Evolutionary conservation across 2,797 vertebrate genomes (phyloP).

Genomic region (Alouatta caraya): DNA sequence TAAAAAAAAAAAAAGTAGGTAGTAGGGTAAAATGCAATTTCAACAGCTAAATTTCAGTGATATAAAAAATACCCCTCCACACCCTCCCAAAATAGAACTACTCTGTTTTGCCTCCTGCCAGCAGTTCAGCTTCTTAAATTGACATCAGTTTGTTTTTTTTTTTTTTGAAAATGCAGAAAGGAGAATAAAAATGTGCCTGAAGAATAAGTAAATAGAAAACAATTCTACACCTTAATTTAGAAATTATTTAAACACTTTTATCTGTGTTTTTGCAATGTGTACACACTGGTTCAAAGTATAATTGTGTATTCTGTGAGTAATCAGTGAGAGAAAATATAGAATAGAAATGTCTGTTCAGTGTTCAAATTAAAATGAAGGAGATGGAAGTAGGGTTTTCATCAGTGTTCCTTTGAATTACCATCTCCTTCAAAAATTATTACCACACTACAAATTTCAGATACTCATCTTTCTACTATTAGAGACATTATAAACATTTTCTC

Average conservation of each 20-base stretch:
- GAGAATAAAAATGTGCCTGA: background rate
- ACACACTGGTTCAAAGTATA: background rate
- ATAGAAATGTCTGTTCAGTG: background rate
- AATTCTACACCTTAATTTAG: background rate
- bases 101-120: background rate
- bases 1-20: background rate
- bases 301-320: background rate
- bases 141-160: background rate
- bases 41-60: conserved; percentile 23
- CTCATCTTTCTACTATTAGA: background rate
- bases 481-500: background rate
- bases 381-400: background rate
- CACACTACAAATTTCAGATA: background rate
- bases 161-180: background rate
- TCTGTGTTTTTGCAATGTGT: background rate
- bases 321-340: background rate
- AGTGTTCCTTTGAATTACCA: background rate
- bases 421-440: background rate
- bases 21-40: background rate
- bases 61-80: background rate
- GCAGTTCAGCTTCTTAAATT: background rate
- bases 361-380: background rate
- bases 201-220: background rate
- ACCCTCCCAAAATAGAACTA: background rate
- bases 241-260: background rate